Conservation (phyloP, 35 echinoderm and acorn worm species). For the Ophioderma brevispina region DNA sequence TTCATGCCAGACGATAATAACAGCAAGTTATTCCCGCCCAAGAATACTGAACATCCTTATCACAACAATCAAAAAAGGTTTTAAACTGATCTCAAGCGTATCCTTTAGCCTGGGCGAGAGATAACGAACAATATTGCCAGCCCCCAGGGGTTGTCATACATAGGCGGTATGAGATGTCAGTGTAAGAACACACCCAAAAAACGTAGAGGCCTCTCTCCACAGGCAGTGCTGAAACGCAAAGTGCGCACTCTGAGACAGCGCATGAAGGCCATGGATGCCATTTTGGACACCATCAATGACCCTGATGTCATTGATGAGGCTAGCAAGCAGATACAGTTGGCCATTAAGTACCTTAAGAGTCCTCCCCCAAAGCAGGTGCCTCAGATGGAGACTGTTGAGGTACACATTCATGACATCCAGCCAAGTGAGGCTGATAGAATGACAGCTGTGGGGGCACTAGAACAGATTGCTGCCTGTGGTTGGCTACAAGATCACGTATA, state of each 20-base stretch:
- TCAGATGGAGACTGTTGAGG: not conserved
- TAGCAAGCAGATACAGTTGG: not conserved
- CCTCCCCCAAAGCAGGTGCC: not conserved
- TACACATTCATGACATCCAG: not conserved
- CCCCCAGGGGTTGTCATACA: not conserved
- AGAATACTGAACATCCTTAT: not conserved
- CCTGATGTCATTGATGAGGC: not conserved
- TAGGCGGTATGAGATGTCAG: not conserved
- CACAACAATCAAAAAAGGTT: not conserved
- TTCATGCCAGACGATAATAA: not conserved
- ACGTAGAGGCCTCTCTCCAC: not conserved
- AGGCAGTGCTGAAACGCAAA: slow-evolving; percentile 3
- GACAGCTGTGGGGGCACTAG: not conserved
- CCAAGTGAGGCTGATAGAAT: not conserved
- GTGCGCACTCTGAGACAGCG: not conserved
- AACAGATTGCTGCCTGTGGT: not conserved
- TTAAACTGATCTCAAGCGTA: not conserved
- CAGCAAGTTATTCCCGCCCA: not conserved
- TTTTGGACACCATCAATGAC: not conserved
- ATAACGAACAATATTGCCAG: not conserved
- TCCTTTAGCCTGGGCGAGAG: not conserved
- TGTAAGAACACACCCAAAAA: not conserved
- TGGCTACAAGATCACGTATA: slow-evolving; percentile 1
- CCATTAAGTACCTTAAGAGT: slow-evolving; percentile 2
- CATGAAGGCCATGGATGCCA: not conserved